phyloP scores from a whole-genome alignment of 2,113 vertebrate genomes.

The Antechinus stuartii region DNA sequence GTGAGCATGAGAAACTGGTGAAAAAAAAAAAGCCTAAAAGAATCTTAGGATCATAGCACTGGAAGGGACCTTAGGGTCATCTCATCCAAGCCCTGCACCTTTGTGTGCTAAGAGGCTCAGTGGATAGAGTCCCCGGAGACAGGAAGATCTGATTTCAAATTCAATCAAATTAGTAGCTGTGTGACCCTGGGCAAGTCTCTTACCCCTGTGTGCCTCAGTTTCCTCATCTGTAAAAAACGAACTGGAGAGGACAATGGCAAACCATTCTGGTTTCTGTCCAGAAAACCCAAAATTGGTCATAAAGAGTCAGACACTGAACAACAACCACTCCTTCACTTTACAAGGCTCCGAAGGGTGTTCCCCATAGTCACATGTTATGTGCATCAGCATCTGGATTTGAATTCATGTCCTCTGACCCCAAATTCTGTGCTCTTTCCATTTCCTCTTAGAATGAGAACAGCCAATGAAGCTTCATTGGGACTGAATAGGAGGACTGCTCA shows the following conservation, averaged over 20 bases:
- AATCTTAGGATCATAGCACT: neutral
- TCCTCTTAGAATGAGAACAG: neutral
- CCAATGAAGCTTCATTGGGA: neutral
- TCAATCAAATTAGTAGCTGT: too few species aligned
- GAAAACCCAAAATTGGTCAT: neutral
- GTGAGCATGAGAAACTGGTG: neutral
- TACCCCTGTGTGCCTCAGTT: too few species aligned
- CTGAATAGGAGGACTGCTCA: too few species aligned
- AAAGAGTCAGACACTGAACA: neutral
- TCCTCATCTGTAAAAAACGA: neutral
- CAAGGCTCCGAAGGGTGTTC: neutral
- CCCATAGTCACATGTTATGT: neutral
- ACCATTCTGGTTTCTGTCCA: neutral
- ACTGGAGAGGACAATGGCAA: neutral
- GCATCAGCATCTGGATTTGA: neutral
- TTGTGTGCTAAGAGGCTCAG: too few species aligned
- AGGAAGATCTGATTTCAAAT: too few species aligned
- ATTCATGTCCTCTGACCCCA: neutral
- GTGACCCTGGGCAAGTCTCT: too few species aligned
- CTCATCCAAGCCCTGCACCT: neutral
- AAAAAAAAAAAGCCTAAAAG: neutral
- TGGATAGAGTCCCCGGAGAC: too few species aligned
- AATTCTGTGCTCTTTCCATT: neutral
- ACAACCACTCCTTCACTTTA: neutral
- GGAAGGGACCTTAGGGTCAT: neutral